These are phyloP conservation scores for Parambassis ranga DNA, from an alignment of 2,797 vertebrate genomes.

Conservation along the genomic window DNA sequence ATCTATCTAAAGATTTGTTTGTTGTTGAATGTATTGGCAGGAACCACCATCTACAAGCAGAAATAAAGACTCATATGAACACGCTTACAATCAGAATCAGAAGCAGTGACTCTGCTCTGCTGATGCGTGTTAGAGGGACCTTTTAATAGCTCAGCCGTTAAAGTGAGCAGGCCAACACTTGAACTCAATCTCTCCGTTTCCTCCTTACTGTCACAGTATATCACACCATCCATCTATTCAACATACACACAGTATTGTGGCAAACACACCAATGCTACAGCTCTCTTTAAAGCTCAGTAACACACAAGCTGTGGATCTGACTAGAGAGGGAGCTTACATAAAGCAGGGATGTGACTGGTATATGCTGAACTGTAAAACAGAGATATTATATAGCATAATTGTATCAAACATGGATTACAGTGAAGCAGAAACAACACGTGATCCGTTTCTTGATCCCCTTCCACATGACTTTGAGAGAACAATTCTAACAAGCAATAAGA, in stretches of 20 bases:
- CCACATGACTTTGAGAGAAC: neutral
- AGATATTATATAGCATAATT: neutral
- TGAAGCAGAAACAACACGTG: neutral
- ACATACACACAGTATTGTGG: neutral
- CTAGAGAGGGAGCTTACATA: neutral
- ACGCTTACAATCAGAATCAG: neutral
- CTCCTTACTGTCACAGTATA: constrained; percentile 35
- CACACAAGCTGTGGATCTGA: neutral
- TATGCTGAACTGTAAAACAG: neutral
- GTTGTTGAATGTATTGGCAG: neutral
- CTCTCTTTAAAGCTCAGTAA: neutral
- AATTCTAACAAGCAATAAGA: neutral
- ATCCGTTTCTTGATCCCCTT: neutral
- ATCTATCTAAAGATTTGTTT: neutral
- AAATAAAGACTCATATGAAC: neutral
- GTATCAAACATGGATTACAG: neutral
- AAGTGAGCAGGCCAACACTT: constrained; percentile 38
- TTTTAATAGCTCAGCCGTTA: constrained; percentile 23
- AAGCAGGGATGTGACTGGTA: neutral
- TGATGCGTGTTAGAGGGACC: constrained; percentile 1
- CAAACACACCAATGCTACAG: neutral
- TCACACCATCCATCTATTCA: constrained; percentile 47
- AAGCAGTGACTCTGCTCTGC: neutral
- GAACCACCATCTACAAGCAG: neutral
- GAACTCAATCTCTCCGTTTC: constrained; percentile 55